Evolutionary conservation across 2,113 vertebrate species (phyloP).

Genomic region (Psilopsiagon aurifrons): DNA sequence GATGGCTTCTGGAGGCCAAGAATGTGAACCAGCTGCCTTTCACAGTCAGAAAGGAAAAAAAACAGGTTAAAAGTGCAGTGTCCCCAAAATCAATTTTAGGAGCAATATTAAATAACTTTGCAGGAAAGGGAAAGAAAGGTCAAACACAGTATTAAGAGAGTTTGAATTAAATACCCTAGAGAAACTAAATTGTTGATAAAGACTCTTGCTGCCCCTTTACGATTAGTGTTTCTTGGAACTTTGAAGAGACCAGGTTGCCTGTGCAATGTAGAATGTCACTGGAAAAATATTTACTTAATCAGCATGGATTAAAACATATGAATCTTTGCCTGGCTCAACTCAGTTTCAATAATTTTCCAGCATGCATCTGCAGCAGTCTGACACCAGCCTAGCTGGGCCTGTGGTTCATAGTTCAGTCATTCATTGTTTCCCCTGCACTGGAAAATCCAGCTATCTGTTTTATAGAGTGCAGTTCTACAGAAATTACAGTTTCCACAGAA

Average conservation of each 20-base stretch:
- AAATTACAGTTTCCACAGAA: not conserved
- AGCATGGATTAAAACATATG: not conserved
- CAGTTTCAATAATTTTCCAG: not conserved
- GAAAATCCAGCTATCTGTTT: not conserved
- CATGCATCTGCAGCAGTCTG: not conserved
- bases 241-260: not conserved
- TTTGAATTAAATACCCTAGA: not conserved
- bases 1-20: not conserved
- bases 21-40: not conserved
- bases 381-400: not conserved
- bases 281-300: slow-evolving; percentile 38
- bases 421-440: not conserved
- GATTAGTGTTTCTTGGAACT: not conserved
- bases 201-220: not conserved
- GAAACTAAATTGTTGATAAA: slow-evolving; percentile 35
- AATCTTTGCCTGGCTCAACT: not conserved
- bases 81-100: not conserved
- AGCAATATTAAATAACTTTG: not conserved
- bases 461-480: not conserved
- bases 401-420: not conserved
- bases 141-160: not conserved
- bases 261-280: not conserved
- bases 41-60: not conserved
- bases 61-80: not conserved
- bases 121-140: not conserved